Evolutionary conservation across 2,888 invertebrate species (phyloP), one percentile per base, ranked within the genome.

Genomic region (Scelioninae gen. 1): DNA sequence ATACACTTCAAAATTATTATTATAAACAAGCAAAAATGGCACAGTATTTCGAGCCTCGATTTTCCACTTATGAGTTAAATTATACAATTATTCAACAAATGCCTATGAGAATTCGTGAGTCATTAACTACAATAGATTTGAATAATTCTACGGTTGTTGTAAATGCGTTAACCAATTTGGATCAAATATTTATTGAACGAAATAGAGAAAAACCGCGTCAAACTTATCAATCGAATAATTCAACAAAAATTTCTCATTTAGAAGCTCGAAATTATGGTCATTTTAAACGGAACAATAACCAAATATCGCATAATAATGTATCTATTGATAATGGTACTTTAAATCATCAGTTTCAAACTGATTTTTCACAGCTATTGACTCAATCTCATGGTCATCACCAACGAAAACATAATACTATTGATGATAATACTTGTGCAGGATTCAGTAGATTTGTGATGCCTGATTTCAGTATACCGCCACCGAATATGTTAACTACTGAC

Each of bases 31-130:
- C 23, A 23, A 23, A 23, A 23, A 23, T 23, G 23, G 23, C 23
- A 23, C 23, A 23, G 23, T 23, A 23, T 23, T 23, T 23, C 23
- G 23, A 23, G 23, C 23, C 23, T 23, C 23, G 23, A 23, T 23
- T 23, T 4, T 23, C 23, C 4, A 23, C 16, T 6, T 49, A 49
- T 10, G 16, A 49, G 16, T 23, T 49, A 23, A 49, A 49, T 49
- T 49, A 16, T 23, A 49, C 15, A 16, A 49, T 16, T 16, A 11
- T 49, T 49, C 49, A 49, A 23, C 49, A 49, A 49, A 49, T 49
- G 49, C 45, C 45, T 0, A 23, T 16, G 9, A 49, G 16, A 49
- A 49, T 16, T 16, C 15, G 45, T 6, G 49, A 49, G 16, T 49
- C 49, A 16, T 23, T 49, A 49, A 11, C 49, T 16, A 16, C 49